phyloP scores from a whole-genome alignment of 2,797 vertebrate species.

The Poecilia picta region DNA sequence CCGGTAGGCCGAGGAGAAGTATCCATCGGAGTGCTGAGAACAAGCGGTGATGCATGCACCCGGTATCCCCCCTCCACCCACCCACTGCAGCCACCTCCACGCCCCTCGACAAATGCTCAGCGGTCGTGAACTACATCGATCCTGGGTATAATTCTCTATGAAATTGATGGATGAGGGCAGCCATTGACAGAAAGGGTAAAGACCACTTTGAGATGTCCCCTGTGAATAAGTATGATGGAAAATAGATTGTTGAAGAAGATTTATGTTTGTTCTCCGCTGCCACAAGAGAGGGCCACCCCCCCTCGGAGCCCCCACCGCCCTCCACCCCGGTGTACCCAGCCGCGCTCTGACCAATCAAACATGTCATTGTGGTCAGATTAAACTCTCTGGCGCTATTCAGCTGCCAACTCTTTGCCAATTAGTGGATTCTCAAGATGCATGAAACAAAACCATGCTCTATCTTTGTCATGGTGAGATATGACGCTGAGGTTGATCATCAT shows the following conservation, averaged over 20 bases:
- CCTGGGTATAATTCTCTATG: slow-evolving; percentile 92
- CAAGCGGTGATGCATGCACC: slow-evolving; percentile 67
- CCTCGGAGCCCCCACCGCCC: neutral
- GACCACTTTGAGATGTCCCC: slow-evolving; percentile 88
- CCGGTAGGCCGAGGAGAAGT: slow-evolving; percentile 63
- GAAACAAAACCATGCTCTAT: slow-evolving; percentile 11
- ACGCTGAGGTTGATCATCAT: neutral
- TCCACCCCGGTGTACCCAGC: slow-evolving; percentile 30
- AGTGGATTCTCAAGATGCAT: slow-evolving; percentile 35
- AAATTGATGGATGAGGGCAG: slow-evolving; percentile 92
- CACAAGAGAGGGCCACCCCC: slow-evolving; percentile 60
- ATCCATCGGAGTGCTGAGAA: slow-evolving; percentile 73
- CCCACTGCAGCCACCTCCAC: slow-evolving; percentile 35
- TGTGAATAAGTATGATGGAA: slow-evolving; percentile 87
- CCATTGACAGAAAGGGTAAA: slow-evolving; percentile 92
- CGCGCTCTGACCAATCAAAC: slow-evolving; percentile 70
- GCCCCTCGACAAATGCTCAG: slow-evolving; percentile 81
- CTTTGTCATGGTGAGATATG: slow-evolving; percentile 15
- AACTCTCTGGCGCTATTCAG: slow-evolving; percentile 59
- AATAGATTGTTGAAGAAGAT: slow-evolving; percentile 88
- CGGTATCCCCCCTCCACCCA: neutral
- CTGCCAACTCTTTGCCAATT: slow-evolving; percentile 56
- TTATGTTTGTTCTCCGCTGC: slow-evolving; percentile 82
- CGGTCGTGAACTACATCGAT: slow-evolving; percentile 92
- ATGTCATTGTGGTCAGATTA: slow-evolving; percentile 72